phyloP scores from a whole-genome alignment of 2,888 invertebrate genomes.

The Pseudococcus viburni region DNA sequence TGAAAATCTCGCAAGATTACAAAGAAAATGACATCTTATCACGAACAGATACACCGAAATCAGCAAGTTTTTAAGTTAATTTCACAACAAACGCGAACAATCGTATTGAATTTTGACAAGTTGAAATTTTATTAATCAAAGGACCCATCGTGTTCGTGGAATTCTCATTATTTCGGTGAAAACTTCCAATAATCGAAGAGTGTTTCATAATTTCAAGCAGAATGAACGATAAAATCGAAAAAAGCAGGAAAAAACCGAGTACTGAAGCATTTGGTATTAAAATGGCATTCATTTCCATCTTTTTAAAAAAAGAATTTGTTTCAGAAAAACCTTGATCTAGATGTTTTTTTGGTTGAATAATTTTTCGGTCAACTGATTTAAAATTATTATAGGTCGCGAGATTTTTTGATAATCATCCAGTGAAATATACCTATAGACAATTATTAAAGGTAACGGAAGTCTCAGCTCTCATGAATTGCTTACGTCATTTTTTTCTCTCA shows the following conservation, averaged over 20 bases:
- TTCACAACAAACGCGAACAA: neutral
- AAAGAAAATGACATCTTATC: neutral
- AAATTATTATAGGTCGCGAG: constrained; percentile 11
- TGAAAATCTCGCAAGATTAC: neutral
- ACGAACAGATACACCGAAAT: neutral
- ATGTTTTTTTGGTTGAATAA: neutral
- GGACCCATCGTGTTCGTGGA: neutral
- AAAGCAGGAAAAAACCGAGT: too few species aligned
- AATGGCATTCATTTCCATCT: too few species aligned
- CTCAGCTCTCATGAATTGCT: neutral
- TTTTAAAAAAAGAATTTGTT: too few species aligned
- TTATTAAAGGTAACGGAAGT: neutral
- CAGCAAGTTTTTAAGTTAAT: neutral
- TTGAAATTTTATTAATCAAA: constrained; percentile 6
- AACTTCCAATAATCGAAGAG: neutral
- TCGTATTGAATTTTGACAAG: neutral
- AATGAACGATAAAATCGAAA: too few species aligned
- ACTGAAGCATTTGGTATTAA: too few species aligned
- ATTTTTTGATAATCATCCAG: neutral
- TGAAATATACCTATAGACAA: neutral
- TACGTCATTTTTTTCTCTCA: constrained; percentile 8
- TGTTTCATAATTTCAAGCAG: neutral
- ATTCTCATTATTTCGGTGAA: neutral
- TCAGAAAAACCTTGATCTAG: too few species aligned
- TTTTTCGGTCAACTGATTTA: neutral